These are phyloP conservation scores for Antechinus stuartii DNA, from an alignment of 2,113 vertebrate species.

Conservation along the genomic window DNA sequence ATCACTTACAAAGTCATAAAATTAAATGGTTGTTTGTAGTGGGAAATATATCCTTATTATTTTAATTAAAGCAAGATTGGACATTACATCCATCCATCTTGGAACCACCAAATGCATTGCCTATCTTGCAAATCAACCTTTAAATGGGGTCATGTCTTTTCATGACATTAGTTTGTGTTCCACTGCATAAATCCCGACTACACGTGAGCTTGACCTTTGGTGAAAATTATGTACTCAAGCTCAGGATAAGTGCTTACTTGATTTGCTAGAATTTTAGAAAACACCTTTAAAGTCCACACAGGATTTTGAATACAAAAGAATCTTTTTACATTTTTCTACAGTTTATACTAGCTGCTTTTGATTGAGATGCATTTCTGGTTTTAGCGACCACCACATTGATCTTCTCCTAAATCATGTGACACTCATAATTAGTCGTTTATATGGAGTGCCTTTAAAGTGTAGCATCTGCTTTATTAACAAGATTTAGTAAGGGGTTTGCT, in stretches of 20 bases:
- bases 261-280: slow-evolving; percentile 60
- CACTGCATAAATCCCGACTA: slow-evolving; percentile 67
- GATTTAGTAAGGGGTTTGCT: not conserved
- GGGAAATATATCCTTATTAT: slow-evolving; percentile 82
- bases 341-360: slow-evolving; percentile 29
- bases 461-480: not conserved
- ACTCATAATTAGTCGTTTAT: slow-evolving; percentile 33
- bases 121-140: slow-evolving; percentile 79
- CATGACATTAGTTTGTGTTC: slow-evolving; percentile 78
- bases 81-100: slow-evolving; percentile 66
- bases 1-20: slow-evolving; percentile 78
- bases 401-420: slow-evolving; percentile 54
- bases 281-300: slow-evolving; percentile 51
- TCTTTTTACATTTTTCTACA: slow-evolving; percentile 30
- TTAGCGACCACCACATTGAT: slow-evolving; percentile 51
- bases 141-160: slow-evolving; percentile 77
- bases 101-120: slow-evolving; percentile 73
- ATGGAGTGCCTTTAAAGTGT: not conserved
- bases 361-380: slow-evolving; percentile 30
- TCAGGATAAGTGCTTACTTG: slow-evolving; percentile 58
- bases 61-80: slow-evolving; percentile 81
- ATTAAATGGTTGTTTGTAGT: slow-evolving; percentile 79
- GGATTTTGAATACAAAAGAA: slow-evolving; percentile 47
- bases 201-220: slow-evolving; percentile 68
- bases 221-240: slow-evolving; percentile 58